Base-by-base conservation (phyloP, 2,888 invertebrate genomes). In the Drosophila melanocephala region DNA sequence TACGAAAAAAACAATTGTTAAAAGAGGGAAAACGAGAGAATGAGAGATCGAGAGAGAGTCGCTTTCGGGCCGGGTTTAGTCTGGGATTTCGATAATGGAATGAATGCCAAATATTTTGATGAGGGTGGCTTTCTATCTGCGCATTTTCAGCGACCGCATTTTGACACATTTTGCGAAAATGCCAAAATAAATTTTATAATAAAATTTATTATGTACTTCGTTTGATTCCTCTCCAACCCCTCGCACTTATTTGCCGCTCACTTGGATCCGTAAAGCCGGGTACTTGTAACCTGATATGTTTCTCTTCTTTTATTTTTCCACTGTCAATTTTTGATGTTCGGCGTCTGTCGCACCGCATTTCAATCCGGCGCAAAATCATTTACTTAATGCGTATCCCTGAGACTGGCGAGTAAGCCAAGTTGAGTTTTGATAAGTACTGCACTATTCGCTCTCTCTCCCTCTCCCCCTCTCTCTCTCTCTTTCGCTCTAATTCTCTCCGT, bases 21-120 rank as follows among this genome's bases (percentile, higher is more conserved):
- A 26, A 26, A 28, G 26, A 47, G 39, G 39, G 0, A 39, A 7
- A 26, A 4, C 3, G 12, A 35, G 35, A 10, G 12, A 3, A 1
- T 1, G 56, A 28, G 12, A 7, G 16, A 37, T 19, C 4, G 6
- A 3, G 44, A 26, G 37, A 58, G 60, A 47, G 52, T 69, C 52
- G 32, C 5, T 67, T 37, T 59, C 55, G 62, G 62, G 57, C 70
- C 72, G 55, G 79, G 84, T 83, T 81, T 79, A 91, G 87, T 79
- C 86, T 83, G 84, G 84, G 82, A 86, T 86, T 90, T 77, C 79
- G 83, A 86, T 91, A 87, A 92, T 91, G 90, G 91, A 90, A 92
- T 90, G 89, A 91, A 87, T 91, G 91, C 92, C 91, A 92, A 90
- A 91, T 81, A 62, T 77, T 87, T 90, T 90, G 91, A 90, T 83